Percentiles rank a stretch among this genome's conserved stretches.
Conservation (phyloP, 2,113 vertebrate genomes). For the Excalfactoria chinensis region DNA sequence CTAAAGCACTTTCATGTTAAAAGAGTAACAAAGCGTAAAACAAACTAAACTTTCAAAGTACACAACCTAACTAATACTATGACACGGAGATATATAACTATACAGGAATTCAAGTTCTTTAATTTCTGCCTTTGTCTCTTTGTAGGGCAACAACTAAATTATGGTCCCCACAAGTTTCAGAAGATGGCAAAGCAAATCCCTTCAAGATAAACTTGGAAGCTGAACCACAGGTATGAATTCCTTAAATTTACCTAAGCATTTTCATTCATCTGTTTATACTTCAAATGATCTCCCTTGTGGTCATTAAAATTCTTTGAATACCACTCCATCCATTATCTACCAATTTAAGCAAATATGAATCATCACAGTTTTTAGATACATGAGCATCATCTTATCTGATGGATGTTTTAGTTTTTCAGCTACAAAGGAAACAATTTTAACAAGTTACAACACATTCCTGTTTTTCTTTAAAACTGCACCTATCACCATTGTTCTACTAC, state of each 20-base stretch:
- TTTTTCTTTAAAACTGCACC: neutral
- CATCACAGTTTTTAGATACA: neutral
- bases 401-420: neutral
- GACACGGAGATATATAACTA: neutral
- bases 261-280: neutral
- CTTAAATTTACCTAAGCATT: neutral
- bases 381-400: neutral
- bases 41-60: neutral
- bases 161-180: constrained; percentile 90
- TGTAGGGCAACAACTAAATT: constrained; percentile 87
- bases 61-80: neutral
- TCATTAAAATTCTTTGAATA: neutral
- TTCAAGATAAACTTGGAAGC: constrained; percentile 94
- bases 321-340: neutral
- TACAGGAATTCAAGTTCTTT: neutral
- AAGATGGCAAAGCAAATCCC: constrained; percentile 86
- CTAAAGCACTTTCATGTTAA: neutral
- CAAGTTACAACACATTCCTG: neutral
- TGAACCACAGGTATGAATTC: constrained; percentile 88
- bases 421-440: neutral
- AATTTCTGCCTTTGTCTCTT: constrained; percentile 4
- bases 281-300: neutral
- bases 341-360: neutral
- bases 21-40: neutral
- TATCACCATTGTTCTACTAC: neutral